Base-by-base conservation (phyloP, 2,888 invertebrate genomes). In the Camptogramma bilineatum region DNA sequence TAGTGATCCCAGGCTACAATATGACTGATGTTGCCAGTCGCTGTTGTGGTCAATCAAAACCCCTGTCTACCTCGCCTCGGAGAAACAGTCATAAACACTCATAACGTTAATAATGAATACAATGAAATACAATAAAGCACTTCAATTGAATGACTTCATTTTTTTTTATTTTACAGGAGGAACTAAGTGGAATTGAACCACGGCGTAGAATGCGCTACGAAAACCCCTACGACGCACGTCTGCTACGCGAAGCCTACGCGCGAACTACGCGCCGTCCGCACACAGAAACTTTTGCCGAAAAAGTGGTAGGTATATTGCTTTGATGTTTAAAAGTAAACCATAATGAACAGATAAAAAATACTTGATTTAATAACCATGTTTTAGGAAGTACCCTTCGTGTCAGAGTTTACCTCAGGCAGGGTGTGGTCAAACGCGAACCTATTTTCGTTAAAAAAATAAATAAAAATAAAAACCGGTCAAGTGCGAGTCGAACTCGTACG, bases 111-210 rank as follows among this genome's bases (percentile, higher is more conserved):
- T 24, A 4, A 4, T 2, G 7, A 28, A 5, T 7, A 28, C 4
- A 28, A 4, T 24, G 24, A 28, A 28, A 5, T 7, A 28, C 4
- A 28, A 39, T 8, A 2, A 39, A 39, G 10, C 2, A 39, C 34
- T 13, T 39, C 4, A 13, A 39, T 3, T 39, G 2, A 28, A 28
- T 28, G 2, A 13, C n/a, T 13, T 39, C 0, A 44, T 44, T 44
- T 44, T 8, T 44, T 5, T 10, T 44, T 4, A 42, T 17, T 44
- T 4, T 48, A 8, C 73, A 95, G 95, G 95, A 95, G 70, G 95
- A 95, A 68, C 86, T 95, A 62, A 86, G 94, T 13, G 95, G 95
- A n/a, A 95, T 95, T 17, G 95, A 93, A 69, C 89, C 92, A 2
- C 83, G 88, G 1, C 86, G 93, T 10, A 85, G 91, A 13, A 88